Evolutionary conservation across 2,888 invertebrate genomes (phyloP), one percentile per base, ranked within the genome.

Genomic region (Andrena bicolor): DNA sequence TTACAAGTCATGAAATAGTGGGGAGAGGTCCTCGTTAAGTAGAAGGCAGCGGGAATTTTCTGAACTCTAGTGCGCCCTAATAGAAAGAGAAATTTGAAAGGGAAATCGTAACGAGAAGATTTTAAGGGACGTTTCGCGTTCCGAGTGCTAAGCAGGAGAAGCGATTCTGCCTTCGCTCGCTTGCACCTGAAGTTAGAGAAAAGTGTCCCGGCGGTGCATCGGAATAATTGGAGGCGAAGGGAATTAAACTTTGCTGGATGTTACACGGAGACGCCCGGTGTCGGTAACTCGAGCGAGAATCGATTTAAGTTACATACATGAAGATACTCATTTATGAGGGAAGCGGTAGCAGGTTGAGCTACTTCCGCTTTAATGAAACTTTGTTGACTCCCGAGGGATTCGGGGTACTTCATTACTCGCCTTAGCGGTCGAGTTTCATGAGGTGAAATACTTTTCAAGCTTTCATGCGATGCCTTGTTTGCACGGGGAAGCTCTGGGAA

Each of bases 351-450:
- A 75, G 68, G 51, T 82, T 78, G 76, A 63, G 80, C 80, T 80
- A 82, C 80, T 82, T 87, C 75, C 80, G 80, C 71, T 86, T 87
- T 87, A 87, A 87, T 86, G 87, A 87, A 87, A 87, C 82, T 87
- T 87, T 81, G 87, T 87, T 87, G 84, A 87, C 86, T 86, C 82
- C 75, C 10, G 26, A n/a, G 73, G 79, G 79, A 80, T 81, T 82
- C 77, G 63, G 69, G 87, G 79, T 84, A 79, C 86, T 84, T 87
- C 80, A 81, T 87, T 87, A 87, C 64, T 63, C 56, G 78, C 66
- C 48, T 65, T 68, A 63, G 77, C 58, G 70, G 77, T 60, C 64
- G 66, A 61, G 66, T 60, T 82, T 82, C 72, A 86, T 23, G 66
- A 56, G 72, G 70, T 74, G 76, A 74, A 82, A 87, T 77, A 80